phyloP scores from a whole-genome alignment of 2,888 invertebrate species.

The Cryptus armator region DNA sequence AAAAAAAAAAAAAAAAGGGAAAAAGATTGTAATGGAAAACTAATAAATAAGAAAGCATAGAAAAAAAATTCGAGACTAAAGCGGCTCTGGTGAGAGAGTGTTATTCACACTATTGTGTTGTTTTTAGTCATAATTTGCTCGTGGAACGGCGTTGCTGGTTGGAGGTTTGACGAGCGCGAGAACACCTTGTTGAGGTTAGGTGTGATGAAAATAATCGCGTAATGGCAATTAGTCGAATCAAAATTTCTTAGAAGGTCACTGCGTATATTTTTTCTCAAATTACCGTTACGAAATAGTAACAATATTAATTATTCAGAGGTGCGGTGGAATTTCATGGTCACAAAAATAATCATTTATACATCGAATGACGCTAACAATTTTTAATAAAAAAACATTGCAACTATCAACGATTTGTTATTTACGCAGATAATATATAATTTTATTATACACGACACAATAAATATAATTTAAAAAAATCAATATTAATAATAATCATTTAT shows the following conservation, averaged over 20 bases:
- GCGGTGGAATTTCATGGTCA: too few relatives aligned
- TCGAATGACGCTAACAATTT: too few relatives aligned
- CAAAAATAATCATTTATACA: too few relatives aligned
- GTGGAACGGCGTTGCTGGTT: slow-evolving; percentile 24
- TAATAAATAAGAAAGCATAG: background rate
- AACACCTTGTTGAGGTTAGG: slow-evolving; percentile 19
- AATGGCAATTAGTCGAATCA: slow-evolving; percentile 24
- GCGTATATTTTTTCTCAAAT: background rate
- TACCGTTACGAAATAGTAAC: background rate
- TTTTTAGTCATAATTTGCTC: slow-evolving; percentile 41
- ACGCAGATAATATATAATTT: too few relatives aligned
- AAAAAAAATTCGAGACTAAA: slow-evolving; percentile 28
- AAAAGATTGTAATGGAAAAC: slow-evolving; percentile 21
- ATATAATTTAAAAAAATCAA: too few relatives aligned
- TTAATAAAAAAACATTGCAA: too few relatives aligned
- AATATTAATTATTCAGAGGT: too few relatives aligned
- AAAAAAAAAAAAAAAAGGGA: slow-evolving; percentile 9
- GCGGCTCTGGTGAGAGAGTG: slow-evolving; percentile 20
- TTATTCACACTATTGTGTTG: slow-evolving; percentile 44
- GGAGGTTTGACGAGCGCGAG: slow-evolving; percentile 3
- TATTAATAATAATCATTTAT: too few relatives aligned
- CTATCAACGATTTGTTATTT: too few relatives aligned
- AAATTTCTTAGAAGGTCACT: background rate
- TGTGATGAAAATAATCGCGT: slow-evolving; percentile 32
- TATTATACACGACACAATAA: too few relatives aligned